Evolutionary conservation across 1,140 invertebrate genomes (phyloP), one percentile per base, ranked within the genome.

Genomic region (Globodera ellingtonae): DNA sequence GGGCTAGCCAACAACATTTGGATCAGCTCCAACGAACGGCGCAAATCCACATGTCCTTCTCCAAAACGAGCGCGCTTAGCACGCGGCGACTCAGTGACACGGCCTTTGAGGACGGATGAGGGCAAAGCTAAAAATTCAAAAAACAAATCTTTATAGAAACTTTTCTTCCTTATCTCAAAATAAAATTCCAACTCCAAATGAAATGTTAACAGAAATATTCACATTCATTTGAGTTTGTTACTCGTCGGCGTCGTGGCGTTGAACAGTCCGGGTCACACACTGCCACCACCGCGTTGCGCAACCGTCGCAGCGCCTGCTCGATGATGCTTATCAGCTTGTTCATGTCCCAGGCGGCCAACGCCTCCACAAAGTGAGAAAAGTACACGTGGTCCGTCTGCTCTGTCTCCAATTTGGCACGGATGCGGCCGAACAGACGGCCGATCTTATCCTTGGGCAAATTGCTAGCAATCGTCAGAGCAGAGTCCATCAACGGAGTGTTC

Each of bases 321-420:
- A 81, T 80, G 9, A 81, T 78, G 67, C 13, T 46, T 59, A 81
- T 72, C 13, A 81, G 66, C 46, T 72, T 70, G 21, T 72, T 72
- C 75, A 80, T 70, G 48, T 81, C 80, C 80, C 80, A 81, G n/a
- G 52, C 72, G 15, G 80, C 75, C 13, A 81, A 69, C 35, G 80
- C 80, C n/a, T 81, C 80, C n/a, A 81, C 75, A 50, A 78, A 81
- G 73, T 80, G 75, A n/a, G 44, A 10, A 73, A 81, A 80, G 50
- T 81, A 72, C 4, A 59, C 10, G 21, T 78, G 44, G 48, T 44
- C 44, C 35, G 52, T 35, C 10, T 59, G 62, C 46, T 80, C 72
- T 21, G 67, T 56, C 35, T 72, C 77, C 35, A 80, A n/a, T 10
- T 81, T 81, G 21, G 69, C n/a, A 10, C 59, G 48, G 10, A 72